Conservation (phyloP, 2,888 invertebrate species). For the Volucella inflata region DNA sequence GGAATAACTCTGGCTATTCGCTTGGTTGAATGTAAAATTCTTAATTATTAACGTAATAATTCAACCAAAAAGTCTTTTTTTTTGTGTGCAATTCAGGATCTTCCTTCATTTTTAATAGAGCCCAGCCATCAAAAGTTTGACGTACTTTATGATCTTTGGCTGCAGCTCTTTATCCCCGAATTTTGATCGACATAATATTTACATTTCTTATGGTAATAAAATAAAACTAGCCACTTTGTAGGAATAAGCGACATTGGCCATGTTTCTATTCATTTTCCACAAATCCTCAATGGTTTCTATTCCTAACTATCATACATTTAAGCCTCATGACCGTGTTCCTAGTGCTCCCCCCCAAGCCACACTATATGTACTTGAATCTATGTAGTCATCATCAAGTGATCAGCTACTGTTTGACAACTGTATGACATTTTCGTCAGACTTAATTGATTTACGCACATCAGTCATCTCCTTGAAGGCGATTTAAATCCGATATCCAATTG, state of each 20-base stretch:
- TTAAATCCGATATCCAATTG: slow-evolving; percentile 65
- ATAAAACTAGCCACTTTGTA: slow-evolving; percentile 33
- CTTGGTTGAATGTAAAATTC: no score
- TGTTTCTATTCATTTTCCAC: slow-evolving; percentile 27
- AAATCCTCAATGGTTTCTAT: slow-evolving; percentile 51
- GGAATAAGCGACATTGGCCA: slow-evolving; percentile 49
- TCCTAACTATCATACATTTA: background rate
- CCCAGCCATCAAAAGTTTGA: no score
- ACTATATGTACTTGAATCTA: slow-evolving; percentile 43
- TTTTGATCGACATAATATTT: background rate
- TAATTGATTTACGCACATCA: slow-evolving; percentile 74
- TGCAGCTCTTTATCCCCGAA: no score
- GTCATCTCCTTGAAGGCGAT: slow-evolving; percentile 39
- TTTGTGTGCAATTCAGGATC: no score
- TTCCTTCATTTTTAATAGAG: no score
- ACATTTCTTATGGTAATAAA: slow-evolving; percentile 41
- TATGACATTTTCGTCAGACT: slow-evolving; percentile 71
- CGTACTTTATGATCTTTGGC: no score
- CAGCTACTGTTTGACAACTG: slow-evolving; percentile 74
- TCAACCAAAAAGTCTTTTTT: no score
- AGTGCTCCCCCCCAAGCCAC: background rate
- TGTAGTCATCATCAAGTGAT: slow-evolving; percentile 57
- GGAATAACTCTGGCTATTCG: no score
- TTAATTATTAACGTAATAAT: no score
- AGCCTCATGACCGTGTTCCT: slow-evolving; percentile 25